phyloP scores from a whole-genome alignment of 92 coral and sea anemone genomes.

The Heliopora coerulea region DNA sequence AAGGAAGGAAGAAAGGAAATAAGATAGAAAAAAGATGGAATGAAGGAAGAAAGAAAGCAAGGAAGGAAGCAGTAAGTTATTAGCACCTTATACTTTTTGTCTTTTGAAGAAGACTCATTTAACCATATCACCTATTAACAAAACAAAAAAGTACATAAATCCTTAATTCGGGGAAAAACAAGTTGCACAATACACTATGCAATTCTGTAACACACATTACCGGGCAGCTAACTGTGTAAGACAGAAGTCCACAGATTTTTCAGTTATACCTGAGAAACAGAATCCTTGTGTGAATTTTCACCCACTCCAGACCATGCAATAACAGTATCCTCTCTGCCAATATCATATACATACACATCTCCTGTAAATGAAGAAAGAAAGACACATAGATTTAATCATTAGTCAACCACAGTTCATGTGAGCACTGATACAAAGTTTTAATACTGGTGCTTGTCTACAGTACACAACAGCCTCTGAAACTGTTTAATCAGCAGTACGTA shows the following conservation, averaged over 20 bases:
- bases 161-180: not conserved
- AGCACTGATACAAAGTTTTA: too few species aligned
- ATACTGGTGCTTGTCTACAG: too few species aligned
- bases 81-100: conserved; percentile 78
- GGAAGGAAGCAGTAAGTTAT: not conserved
- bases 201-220: not conserved
- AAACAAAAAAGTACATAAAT: not conserved
- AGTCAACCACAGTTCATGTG: too few species aligned
- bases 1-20: not conserved
- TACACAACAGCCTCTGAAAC: too few species aligned
- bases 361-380: conserved; percentile 46
- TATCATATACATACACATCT: conserved; percentile 90
- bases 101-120: conserved; percentile 76
- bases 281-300: conserved; percentile 85
- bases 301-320: conserved; percentile 86
- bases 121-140: conserved; percentile 81
- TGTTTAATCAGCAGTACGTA: too few species aligned
- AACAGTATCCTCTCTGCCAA: conserved; percentile 86
- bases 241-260: too few species aligned
- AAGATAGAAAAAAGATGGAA: not conserved
- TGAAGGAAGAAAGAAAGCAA: not conserved
- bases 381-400: not conserved
- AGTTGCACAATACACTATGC: not conserved
- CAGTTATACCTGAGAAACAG: conserved; percentile 79
- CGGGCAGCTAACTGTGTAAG: too few species aligned